Evolutionary conservation across 2,797 vertebrate genomes (phyloP).

Genomic region (Staurois parvus): DNA sequence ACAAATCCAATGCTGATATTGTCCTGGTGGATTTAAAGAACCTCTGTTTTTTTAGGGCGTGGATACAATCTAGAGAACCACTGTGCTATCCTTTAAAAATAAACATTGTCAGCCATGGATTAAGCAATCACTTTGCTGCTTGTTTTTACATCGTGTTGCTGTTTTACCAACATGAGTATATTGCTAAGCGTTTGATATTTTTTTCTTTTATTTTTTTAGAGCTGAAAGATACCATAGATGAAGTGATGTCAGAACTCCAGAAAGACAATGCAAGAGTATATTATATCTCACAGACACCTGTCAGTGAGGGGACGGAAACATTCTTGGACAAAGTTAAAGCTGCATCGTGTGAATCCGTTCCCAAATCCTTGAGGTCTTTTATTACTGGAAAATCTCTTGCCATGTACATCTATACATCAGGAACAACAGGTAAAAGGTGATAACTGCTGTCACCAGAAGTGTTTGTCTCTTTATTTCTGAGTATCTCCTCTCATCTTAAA

Average conservation of each 20-base stretch:
- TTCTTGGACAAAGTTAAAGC: constrained; percentile 80
- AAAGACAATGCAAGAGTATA: constrained; percentile 78
- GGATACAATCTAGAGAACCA: too few relatives aligned
- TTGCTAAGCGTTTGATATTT: background rate
- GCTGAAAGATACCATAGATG: constrained; percentile 80
- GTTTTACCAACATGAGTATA: background rate
- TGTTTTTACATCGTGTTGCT: background rate
- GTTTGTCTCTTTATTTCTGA: too few relatives aligned
- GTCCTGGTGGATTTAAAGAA: too few relatives aligned
- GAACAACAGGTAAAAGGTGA: constrained; percentile 86
- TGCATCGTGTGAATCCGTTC: constrained; percentile 73
- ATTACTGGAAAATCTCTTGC: constrained; percentile 81
- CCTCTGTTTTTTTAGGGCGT: too few relatives aligned
- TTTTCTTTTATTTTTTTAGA: constrained; percentile 69
- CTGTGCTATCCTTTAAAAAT: too few relatives aligned
- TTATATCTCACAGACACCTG: constrained; percentile 76
- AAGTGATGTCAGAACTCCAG: constrained; percentile 79
- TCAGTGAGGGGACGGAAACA: constrained; percentile 74
- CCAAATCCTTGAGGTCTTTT: constrained; percentile 78
- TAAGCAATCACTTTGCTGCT: background rate
- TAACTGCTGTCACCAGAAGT: background rate
- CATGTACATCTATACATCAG: constrained; percentile 90
- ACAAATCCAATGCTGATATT: too few relatives aligned
- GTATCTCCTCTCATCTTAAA: too few relatives aligned
- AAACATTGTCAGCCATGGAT: too few relatives aligned